These are phyloP conservation scores for Alviniconcha strummeri DNA, from an alignment of 2,888 invertebrate species.

Conservation along the genomic window DNA sequence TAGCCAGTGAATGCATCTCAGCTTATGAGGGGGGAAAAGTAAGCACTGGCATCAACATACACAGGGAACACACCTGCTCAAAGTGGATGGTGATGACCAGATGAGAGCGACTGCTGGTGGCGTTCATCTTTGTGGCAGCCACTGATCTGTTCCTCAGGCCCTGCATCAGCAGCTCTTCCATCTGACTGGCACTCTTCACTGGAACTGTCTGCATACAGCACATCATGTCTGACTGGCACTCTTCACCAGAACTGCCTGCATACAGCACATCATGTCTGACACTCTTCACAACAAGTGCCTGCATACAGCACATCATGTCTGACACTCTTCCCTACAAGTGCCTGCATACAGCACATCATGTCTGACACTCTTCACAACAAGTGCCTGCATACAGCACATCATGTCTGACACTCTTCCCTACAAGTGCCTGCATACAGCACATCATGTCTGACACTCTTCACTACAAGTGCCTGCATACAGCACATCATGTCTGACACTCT, in stretches of 20 bases:
- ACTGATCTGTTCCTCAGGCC: conserved; percentile 1
- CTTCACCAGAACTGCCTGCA: background rate
- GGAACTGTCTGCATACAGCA: background rate
- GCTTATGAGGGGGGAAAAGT: too few species aligned
- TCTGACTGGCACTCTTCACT: conserved; percentile 9
- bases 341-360: background rate
- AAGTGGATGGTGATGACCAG: conserved; percentile 1
- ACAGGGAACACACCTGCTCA: background rate
- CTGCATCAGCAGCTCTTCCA: conserved; percentile 14
- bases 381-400: too few species aligned
- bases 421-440: too few species aligned
- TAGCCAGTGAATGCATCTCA: too few species aligned
- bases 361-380: background rate
- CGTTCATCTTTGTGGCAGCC: conserved; percentile 24
- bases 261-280: background rate
- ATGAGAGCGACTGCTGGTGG: conserved; percentile 19
- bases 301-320: background rate
- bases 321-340: background rate
- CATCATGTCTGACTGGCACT: background rate
- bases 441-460: background rate
- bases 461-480: too few species aligned
- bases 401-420: too few species aligned
- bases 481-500: too few species aligned
- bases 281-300: background rate
- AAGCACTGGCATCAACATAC: too few species aligned